Evolutionary conservation across 2,113 vertebrate genomes (phyloP), one percentile per base, ranked within the genome.

Genomic region (Lipophrys pholis): DNA sequence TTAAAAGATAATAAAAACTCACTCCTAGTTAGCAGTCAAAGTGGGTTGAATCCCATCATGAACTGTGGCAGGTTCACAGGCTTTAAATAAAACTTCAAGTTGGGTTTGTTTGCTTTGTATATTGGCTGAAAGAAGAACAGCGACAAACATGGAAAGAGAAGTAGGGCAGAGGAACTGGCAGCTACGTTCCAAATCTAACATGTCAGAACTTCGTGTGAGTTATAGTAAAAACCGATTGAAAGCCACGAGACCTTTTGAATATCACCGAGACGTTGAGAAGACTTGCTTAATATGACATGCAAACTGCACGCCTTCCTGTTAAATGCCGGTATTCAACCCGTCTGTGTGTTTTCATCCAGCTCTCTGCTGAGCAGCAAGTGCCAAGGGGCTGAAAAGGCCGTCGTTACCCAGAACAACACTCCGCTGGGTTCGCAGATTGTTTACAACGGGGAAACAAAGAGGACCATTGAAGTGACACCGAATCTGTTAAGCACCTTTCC

Each of bases 331-430:
- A 30, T 30, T 30, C 21, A 30, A 30, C 21, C 21, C 21, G 21
- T 30, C 21, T 30, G 2, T 30, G 21, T 30, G 7, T 73, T 65
- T 6, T 54, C 38, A 67, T 45, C 0, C 79, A 95, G 94, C 62
- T 66, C 74, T 52, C 17, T 82, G 69, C 76, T 95, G 63, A 84
- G 3, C 15, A 69, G 2, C 43, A 85, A 48, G 6, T 94, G 94
- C 48, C 56, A 90, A 10, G 92, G 89, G 1, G 62, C 80, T 12
- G 65, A 89, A 1, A 87, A 89, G 36, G 91, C 90, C 61, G 72
- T 94, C 38, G 62, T 94, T 11, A 92, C 93, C 4, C 90, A 94
- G 83, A 57, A 8, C 35, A 95, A 94, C 87, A 93, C 91, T 6
- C 91, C 91, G 0, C 10, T 92, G 63, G 93, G 94, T 36, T 72